Base-by-base conservation (phyloP, 2,888 invertebrate species). In the Drosophila macrospina region DNA sequence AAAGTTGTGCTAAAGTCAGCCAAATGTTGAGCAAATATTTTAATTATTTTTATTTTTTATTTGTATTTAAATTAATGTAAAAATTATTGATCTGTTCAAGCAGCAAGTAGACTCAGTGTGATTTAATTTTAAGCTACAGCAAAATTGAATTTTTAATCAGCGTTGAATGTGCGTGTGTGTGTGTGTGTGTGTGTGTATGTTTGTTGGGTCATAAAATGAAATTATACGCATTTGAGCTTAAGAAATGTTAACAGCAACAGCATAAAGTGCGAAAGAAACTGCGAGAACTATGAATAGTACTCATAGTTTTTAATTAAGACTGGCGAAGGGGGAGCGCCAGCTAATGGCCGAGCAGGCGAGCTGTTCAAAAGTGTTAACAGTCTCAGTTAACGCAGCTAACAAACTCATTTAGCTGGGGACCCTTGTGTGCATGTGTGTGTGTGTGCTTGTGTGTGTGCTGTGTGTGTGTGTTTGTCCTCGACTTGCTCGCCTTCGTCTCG, bases 81-180 rank as follows among this genome's bases (percentile, higher is more conserved):
- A 15, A 52, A 16, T 52, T 59, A 41, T 60, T 42, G 51, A 55
- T 36, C 54, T 39, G 26, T 30, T 48, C 32, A 41, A 16, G 6
- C 28, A n/a, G 37, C 15, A 13, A 20, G 7, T 24, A 37, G 15
- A 51, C 37, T 6, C 26, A 16, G 50, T 39, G 11, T 15, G 6
- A 16, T 80, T 70, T 59, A 59, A 59, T 64, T 63, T 48, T 36
- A 37, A 69, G 64, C 63, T 37, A 50, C 44, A 77, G 54, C 65
- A 36, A 88, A 80, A 86, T 88, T 80, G 74, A 72, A 78, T 80
- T 86, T 80, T 84, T 80, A 88, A 83, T 83, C 71, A 77, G 76
- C 42, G 62, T 32, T 60, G 32, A 13, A 26, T 62, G 36, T 41
- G 32, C 37, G 41, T 7, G 30, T 20, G 39, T 39, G 36, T 13